Evolutionary conservation across 64 coral and sea anemone genomes (phyloP), one percentile per base, ranked within the genome.

Genomic region (Pocillopora damicornis): DNA sequence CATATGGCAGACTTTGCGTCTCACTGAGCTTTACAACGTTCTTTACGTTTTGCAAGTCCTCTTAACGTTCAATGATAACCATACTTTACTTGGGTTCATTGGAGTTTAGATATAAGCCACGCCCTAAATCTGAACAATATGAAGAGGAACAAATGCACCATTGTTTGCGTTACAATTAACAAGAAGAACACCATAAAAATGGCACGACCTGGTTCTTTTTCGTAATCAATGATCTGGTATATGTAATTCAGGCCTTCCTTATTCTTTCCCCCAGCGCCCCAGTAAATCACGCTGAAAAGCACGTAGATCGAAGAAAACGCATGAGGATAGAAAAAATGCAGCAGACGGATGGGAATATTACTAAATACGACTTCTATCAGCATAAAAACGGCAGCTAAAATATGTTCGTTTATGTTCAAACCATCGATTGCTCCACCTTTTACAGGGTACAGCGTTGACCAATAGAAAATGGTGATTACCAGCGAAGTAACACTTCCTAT

Each of bases 201-300:
- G 9, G 90, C 90, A 35, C 15, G 20, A 18, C 17, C 38, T 8
- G 90, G 82, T 1, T 75, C 10, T 0, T 87, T 7, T 16, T 78
- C 60, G 57, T 92, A 95, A 74, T 95, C 63, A 18, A 95, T 64
- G 4, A 30, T 74, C 59, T 79, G 91, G 78, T 95, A 95, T 25
- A 95, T 92, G 37, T 92, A 95, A 6, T 45, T 78, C 16, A 88
- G 71, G 0, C 93, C 93, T 16, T 71, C 15, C 13, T 62, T 67
- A 26, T 89, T 75, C 1, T 66, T 86, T 1, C 93, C 93, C 18
- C 89, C 89, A 14, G 74, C 81, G 1, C 35, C 90, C 93, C 93
- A 95, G 80, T 92, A 95, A 62, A 95, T 69, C 25, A 91, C 86
- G 0, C 89, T 92, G 59, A 92, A 95, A n/a, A 95, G 63, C 9